Evolutionary conservation across 2,888 invertebrate genomes (phyloP).

Genomic region (Melanostoma scalare): DNA sequence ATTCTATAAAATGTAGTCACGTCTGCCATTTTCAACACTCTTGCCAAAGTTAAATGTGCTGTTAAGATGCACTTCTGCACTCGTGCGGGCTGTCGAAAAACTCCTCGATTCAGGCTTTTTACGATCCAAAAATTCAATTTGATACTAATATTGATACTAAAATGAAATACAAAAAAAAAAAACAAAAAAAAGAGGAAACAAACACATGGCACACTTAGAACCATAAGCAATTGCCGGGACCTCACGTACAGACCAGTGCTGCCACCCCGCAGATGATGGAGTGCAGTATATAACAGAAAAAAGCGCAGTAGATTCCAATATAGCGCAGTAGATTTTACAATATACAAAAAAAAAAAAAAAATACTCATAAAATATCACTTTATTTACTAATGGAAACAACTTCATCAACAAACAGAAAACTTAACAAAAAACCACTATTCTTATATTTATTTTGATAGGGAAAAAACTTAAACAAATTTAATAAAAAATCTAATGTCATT

Average conservation of each 20-base stretch:
- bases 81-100: constrained; percentile 35
- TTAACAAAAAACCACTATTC: no score
- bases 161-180: constrained; percentile 20
- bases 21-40: constrained; percentile 30
- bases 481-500: no score
- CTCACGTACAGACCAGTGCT: constrained; percentile 63
- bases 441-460: no score
- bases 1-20: constrained; percentile 47
- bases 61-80: constrained; percentile 53
- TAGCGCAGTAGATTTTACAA: no score
- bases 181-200: not conserved
- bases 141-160: constrained; percentile 42
- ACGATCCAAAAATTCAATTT: constrained; percentile 58
- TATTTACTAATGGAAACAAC: no score
- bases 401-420: no score
- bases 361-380: no score
- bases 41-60: constrained; percentile 24
- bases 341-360: no score
- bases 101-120: constrained; percentile 39
- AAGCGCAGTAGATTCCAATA: no score
- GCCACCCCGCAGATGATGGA: no score
- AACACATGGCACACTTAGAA: constrained; percentile 18
- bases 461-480: no score
- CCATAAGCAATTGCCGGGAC: constrained; percentile 48
- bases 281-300: no score